These are phyloP conservation scores for Mythimna lalbum DNA, from an alignment of 2,888 invertebrate species.

Conservation along the genomic window DNA sequence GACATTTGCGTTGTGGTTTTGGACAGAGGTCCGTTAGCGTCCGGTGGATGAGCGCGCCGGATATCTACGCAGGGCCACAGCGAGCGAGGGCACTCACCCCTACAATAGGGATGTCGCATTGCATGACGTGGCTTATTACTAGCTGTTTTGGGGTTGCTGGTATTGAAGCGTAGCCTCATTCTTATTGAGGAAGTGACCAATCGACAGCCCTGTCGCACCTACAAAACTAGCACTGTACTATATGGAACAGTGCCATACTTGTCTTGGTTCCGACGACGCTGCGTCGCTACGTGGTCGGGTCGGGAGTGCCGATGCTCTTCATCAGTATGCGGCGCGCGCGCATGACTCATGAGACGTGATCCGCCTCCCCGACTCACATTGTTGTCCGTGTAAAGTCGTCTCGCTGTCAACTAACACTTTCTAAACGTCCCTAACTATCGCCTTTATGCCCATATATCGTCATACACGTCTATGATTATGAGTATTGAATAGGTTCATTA, in stretches of 20 bases:
- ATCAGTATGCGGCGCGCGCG: constrained; percentile 83
- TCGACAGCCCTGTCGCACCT: constrained; percentile 52
- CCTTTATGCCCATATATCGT: constrained; percentile 70
- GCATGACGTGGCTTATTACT: not conserved
- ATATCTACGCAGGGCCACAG: constrained; percentile 73
- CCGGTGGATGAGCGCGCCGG: constrained; percentile 86
- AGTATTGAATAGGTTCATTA: constrained; percentile 60
- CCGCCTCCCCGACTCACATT: constrained; percentile 76
- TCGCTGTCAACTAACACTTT: constrained; percentile 74
- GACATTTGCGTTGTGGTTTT: constrained; percentile 74
- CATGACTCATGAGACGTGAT: constrained; percentile 81
- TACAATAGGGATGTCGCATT: constrained; percentile 58
- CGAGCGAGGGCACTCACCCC: constrained; percentile 73
- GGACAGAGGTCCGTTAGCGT: constrained; percentile 82
- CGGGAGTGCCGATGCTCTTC: constrained; percentile 69
- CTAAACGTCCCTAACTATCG: constrained; percentile 73
- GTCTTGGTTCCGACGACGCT: constrained; percentile 60
- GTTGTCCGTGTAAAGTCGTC: constrained; percentile 71
- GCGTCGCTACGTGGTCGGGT: constrained; percentile 57
- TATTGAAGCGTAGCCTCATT: constrained; percentile 17
- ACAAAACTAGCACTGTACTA: constrained; percentile 54
- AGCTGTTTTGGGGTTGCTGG: not conserved
- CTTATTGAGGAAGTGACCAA: constrained; percentile 35
- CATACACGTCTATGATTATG: constrained; percentile 62
- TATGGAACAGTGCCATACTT: constrained; percentile 62